Evolutionary conservation across 1,140 invertebrate species (phyloP).

Genomic region (Mactra quadrangularis): DNA sequence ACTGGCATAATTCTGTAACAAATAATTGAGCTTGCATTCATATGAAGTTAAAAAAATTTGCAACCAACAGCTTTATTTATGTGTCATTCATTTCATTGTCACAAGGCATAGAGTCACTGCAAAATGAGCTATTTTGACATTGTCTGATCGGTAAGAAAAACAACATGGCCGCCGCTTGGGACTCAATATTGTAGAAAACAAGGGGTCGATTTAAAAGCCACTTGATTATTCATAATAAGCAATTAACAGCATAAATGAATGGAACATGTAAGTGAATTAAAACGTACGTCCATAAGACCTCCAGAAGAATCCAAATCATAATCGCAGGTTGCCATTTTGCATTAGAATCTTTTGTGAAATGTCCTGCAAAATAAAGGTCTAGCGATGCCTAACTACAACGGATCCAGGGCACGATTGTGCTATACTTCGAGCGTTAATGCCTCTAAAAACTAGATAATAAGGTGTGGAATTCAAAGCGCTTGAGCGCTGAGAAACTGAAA

Average conservation of each 20-base stretch:
- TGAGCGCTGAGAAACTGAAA: background rate
- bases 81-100: too few relatives aligned
- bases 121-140: too few relatives aligned
- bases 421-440: background rate
- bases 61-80: too few relatives aligned
- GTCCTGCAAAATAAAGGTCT: slow-evolving; percentile 87
- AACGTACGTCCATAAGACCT: slow-evolving; percentile 88
- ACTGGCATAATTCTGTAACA: too few relatives aligned
- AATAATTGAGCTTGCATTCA: too few relatives aligned
- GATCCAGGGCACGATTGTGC: slow-evolving; percentile 43
- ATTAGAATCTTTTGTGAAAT: slow-evolving; percentile 87
- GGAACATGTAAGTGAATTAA: background rate
- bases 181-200: background rate
- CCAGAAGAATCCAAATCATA: slow-evolving; percentile 88
- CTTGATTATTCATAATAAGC: too few relatives aligned
- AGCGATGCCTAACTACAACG: slow-evolving; percentile 32
- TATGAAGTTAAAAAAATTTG: too few relatives aligned
- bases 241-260: background rate
- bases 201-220: too few relatives aligned
- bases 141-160: too few relatives aligned
- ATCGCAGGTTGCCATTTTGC: slow-evolving; percentile 84
- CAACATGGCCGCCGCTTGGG: background rate
- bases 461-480: background rate
- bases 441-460: slow-evolving; percentile 2
- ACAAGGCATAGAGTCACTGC: too few relatives aligned